Conservation (phyloP, 2,888 invertebrate genomes). For the Iselma pallidipennis region DNA sequence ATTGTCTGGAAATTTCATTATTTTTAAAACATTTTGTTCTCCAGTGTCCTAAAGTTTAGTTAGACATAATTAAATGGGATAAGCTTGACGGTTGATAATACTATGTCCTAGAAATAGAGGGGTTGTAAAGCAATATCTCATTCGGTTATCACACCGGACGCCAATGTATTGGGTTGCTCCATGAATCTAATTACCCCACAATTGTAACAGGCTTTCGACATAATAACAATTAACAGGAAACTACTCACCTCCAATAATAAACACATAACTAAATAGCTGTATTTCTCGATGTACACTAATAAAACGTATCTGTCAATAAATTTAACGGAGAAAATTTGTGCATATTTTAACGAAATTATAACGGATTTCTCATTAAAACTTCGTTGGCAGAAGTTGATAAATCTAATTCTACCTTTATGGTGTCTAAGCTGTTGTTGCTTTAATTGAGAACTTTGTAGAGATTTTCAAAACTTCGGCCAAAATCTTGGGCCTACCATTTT, state of each 20-base stretch:
- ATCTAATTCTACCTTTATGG: too few relatives aligned
- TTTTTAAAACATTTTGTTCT: too few relatives aligned
- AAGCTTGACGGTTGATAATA: constrained; percentile 17
- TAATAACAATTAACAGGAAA: constrained; percentile 40
- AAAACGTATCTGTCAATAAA: too few relatives aligned
- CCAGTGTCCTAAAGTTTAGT: background rate
- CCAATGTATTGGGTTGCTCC: constrained; percentile 32
- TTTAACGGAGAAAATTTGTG: too few relatives aligned
- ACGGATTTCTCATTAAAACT: too few relatives aligned
- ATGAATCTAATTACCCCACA: constrained; percentile 41
- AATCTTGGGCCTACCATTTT: too few relatives aligned
- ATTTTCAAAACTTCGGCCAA: too few relatives aligned
- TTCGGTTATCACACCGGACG: constrained; percentile 34
- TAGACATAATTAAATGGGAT: constrained; percentile 18
- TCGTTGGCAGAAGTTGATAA: too few relatives aligned
- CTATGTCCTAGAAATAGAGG: constrained; percentile 17
- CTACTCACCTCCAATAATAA: constrained; percentile 32
- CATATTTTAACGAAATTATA: too few relatives aligned
- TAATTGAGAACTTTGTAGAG: too few relatives aligned
- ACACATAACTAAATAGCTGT: constrained; percentile 8
- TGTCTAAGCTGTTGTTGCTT: too few relatives aligned
- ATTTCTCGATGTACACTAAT: constrained; percentile 1
- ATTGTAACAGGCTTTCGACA: constrained; percentile 35
- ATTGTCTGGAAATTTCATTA: too few relatives aligned
- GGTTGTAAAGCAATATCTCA: constrained; percentile 16